Evolutionary conservation across 2,797 vertebrate species (phyloP), one percentile per base, ranked within the genome.

Genomic region (Eospalax fontanierii): DNA sequence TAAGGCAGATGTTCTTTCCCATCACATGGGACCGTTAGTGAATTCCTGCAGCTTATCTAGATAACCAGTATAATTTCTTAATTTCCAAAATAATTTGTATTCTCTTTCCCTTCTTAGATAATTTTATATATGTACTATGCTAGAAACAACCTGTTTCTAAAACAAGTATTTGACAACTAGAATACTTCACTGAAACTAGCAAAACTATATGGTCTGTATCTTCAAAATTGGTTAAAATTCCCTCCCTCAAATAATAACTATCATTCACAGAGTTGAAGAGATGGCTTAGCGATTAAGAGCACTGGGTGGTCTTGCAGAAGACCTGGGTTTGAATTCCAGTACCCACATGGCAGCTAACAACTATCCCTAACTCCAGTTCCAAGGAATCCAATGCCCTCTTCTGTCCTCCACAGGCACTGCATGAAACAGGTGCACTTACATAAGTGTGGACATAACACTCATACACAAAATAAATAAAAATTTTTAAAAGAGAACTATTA

Each of bases 41-140:
- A 89, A 84, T 79, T 89, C 38, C 28, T 63, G 14, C 11, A 93
- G 71, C 35, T 93, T 82, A 57, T 92, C 68, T 40, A 84, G 70
- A 89, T 0, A 73, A 40, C 12, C 40, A 9, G 26, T 74, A 26
- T 78, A 75, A 83, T 86, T 89, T 94, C 54, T 80, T 81, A 61
- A 90, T 76, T 78, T 87, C 35, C 43, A 89, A 6, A 91, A 21
- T 5, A 81, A 61, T 91, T 93, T 87, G 88, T 54, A 93, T 89
- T 15, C 21, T 28, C 26, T 66, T 80, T 21, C 43, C n/a, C 57
- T 88, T 63, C 43, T 83, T n/a, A 73, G 59, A 79, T 65, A 92
- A 92, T 85, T 93, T 83, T 94, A 92, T 35, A 91, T 81, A 90
- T 73, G 30, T 46, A 74, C 26, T 94, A 10, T 92, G 88, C 2